A percentile compares a stretch with the other conserved stretches of the same genome.
phyloP scores from a whole-genome alignment of 2,888 invertebrate species.

The Limenitis camilla region DNA sequence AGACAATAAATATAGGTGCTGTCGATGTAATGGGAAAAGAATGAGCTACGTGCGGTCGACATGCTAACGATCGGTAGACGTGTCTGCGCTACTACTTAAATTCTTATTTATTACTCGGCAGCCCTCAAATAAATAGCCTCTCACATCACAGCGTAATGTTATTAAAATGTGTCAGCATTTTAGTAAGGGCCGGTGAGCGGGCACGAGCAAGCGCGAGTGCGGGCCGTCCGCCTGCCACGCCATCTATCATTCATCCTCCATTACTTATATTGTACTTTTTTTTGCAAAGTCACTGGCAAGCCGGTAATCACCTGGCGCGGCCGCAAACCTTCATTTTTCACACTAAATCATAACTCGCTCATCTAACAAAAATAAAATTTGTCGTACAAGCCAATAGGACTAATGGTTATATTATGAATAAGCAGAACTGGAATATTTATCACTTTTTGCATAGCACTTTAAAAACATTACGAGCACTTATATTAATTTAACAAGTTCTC shows the following conservation, averaged over 20 bases:
- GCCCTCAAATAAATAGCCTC: conserved; percentile 69
- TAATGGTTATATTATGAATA: conserved; percentile 64
- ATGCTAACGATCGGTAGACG: conserved; percentile 59
- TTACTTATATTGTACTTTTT: conserved; percentile 75
- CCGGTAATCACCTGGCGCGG: conserved; percentile 74
- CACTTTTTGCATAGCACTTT: conserved; percentile 9
- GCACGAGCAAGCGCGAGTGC: conserved; percentile 38
- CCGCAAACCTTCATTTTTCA: conserved; percentile 70
- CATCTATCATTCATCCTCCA: conserved; percentile 75
- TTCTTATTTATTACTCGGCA: conserved; percentile 65
- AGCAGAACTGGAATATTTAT: conserved; percentile 51
- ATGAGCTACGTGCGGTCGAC: conserved; percentile 56
- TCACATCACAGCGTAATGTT: conserved; percentile 68
- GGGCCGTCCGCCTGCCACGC: conserved; percentile 46
- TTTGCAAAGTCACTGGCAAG: conserved; percentile 72
- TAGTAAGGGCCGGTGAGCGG: conserved; percentile 44
- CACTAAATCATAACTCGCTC: conserved; percentile 71
- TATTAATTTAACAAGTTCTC: background rate
- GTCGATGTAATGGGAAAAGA: conserved; percentile 51
- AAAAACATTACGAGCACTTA: conserved; percentile 1
- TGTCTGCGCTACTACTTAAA: conserved; percentile 61
- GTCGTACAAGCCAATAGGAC: conserved; percentile 69
- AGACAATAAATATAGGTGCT: conserved; percentile 29
- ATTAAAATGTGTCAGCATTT: conserved; percentile 75
- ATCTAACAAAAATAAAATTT: conserved; percentile 73